A percentile compares a stretch with the other conserved stretches of the same genome.
These are phyloP conservation scores for Echeneis naucrates DNA, from an alignment of 2,797 vertebrate genomes.

Conservation along the genomic window DNA sequence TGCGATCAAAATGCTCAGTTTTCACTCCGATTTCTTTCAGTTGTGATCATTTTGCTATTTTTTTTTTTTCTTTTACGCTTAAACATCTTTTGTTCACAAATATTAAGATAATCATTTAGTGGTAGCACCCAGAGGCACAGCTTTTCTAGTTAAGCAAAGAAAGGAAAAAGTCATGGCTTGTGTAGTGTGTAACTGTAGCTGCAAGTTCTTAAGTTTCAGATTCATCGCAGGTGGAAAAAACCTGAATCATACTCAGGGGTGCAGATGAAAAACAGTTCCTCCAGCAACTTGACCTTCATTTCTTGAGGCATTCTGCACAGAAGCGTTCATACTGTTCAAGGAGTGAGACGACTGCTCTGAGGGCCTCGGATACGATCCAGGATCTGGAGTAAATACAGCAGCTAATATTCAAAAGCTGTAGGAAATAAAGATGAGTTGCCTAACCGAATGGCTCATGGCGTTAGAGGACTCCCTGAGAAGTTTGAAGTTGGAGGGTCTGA, in stretches of 20 bases:
- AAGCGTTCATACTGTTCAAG: background rate
- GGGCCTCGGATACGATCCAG: too few relatives aligned
- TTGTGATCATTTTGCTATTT: background rate
- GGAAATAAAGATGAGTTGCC: background rate
- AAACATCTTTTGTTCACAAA: too few relatives aligned
- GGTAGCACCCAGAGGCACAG: too few relatives aligned
- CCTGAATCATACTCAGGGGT: too few relatives aligned
- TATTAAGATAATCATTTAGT: too few relatives aligned
- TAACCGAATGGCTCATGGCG: background rate
- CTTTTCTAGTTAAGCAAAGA: too few relatives aligned
- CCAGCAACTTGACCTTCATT: background rate
- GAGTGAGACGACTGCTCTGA: too few relatives aligned
- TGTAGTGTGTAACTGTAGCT: background rate
- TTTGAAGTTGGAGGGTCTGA: background rate
- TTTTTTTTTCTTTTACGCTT: background rate
- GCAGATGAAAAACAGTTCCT: background rate
- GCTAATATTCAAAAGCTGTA: background rate
- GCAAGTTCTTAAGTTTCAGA: background rate
- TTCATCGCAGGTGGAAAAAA: too few relatives aligned
- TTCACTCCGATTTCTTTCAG: too few relatives aligned
- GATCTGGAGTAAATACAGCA: background rate
- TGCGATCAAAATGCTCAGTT: too few relatives aligned
- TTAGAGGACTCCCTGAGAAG: background rate
- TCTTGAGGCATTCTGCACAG: background rate
- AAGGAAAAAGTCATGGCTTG: too few relatives aligned